Evolutionary conservation across 2,888 invertebrate species (phyloP).

Genomic region (Onchidella celtica): DNA sequence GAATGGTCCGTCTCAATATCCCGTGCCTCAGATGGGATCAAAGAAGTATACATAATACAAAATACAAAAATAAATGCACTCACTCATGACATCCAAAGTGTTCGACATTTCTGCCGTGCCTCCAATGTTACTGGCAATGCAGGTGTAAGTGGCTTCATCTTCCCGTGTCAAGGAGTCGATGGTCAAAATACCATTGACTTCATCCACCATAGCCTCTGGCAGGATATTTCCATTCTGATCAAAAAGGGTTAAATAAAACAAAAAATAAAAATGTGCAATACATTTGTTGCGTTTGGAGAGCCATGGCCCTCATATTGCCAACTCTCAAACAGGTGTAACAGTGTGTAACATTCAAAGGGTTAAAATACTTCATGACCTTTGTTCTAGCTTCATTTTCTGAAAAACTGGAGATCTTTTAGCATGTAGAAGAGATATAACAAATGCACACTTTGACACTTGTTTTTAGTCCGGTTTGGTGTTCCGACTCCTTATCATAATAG

Average conservation of each 20-base stretch:
- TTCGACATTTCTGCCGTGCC: constrained; percentile 13
- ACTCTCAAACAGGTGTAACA: background rate
- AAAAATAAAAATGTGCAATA: too few species aligned
- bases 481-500: too few species aligned
- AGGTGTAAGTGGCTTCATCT: constrained; percentile 34
- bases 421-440: too few species aligned
- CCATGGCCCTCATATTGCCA: background rate
- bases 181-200: constrained; percentile 23
- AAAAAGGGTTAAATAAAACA: too few species aligned
- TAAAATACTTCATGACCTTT: too few species aligned
- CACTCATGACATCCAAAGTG: constrained; percentile 37
- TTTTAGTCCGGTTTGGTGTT: too few species aligned
- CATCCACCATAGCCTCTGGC: constrained; percentile 9
- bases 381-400: too few species aligned
- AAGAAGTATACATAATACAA: too few species aligned
- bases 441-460: too few species aligned
- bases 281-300: background rate
- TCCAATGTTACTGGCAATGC: constrained; percentile 31
- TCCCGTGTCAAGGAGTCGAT: background rate
- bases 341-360: background rate
- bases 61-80: background rate
- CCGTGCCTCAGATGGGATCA: too few species aligned
- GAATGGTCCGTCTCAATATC: too few species aligned
- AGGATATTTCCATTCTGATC: constrained; percentile 4
- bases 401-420: too few species aligned